Evolutionary conservation across 2,797 vertebrate species (phyloP), one percentile per base, ranked within the genome.

Genomic region (Ficedula albicollis): DNA sequence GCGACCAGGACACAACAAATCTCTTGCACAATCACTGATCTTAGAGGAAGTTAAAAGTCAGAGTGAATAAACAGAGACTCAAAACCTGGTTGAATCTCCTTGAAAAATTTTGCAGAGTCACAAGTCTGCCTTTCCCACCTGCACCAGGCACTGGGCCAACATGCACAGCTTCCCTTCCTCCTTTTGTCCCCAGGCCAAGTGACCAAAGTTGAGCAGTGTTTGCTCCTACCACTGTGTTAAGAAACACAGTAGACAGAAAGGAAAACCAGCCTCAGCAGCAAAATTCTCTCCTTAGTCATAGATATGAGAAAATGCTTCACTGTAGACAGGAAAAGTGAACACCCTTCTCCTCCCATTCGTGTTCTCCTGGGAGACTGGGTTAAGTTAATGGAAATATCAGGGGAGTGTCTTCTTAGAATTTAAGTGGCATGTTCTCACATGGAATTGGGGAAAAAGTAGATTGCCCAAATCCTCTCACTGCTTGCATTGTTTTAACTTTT

Each of bases 211-310:
- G 59, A 73, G n/a, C 11, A 87, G 15, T 5, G 1, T 63, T 91
- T 87, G 39, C 19, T 64, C 11, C 38, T 54, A 13, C 23, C 15
- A 9, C 34, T 64, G 41, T 27, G 34, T 46, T 80, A 74, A 54
- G 78, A 76, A 91, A 76, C 11, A 23, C 13, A 77, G 29, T 4
- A 46, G 72, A 68, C 43, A 83, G 78, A 84, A 67, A 82, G 54
- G 48, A 94, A 95, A 91, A 93, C 38, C 55, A 87, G 27, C 11
- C 54, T 85, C 68, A 51, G 72, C 48, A 80, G 46, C 15, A 89
- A 89, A 92, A 92, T 77, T 49, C 56, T 22, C 68, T 93, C 76
- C 84, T 96, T 95, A 96, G 96, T 96, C 94, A 95, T 85, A 92
- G 68, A 82, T 95, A 92, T 95, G 93, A 96, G 89, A 95, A 94